Base-by-base conservation (phyloP, 2,888 invertebrate species). In the Sussaba pulchella region DNA sequence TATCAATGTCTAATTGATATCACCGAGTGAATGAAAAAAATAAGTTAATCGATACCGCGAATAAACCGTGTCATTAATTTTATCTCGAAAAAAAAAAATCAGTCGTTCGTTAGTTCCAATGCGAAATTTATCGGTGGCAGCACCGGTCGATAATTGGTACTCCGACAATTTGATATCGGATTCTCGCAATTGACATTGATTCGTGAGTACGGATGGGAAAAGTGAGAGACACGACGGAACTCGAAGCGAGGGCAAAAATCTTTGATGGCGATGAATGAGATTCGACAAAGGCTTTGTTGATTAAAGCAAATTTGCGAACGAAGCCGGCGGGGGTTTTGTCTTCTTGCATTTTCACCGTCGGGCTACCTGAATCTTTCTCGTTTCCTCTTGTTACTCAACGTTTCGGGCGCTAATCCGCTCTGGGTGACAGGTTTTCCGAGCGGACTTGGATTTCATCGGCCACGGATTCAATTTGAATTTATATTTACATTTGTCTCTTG, bases 401-500 rank as follows among this genome's bases (percentile, higher is more conserved):
- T 8, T 26, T 26, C 63, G 57, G n/a, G n/a, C 81, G 84, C 78
- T 86, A 86, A 86, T 88, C 87, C 87, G 85, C 86, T 86, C 26
- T 14, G 24, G 31, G 31, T 84, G 86, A 75, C 82, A 85, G 84
- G 82, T 83, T 85, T 82, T 85, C 6, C 31, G n/a, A 31, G 78
- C 81, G 70, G 80, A 75, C 82, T 78, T 78, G 72, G 75, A 78
- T 78, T 80, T 72, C 82, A 21, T 14, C 45, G 43, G 54, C 73
- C 64, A 73, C 57, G 64, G 84, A 84, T 87, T 82, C 85, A 85
- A 88, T 89, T 88, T 86, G 85, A 89, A 89, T 89, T 88, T 89
- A n/a, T n/a, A 89, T 88, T 88, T 89, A 88, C 89, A 89, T 88
- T 89, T 85, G 87, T 88, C 87, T 86, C 85, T 86, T n/a, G n/a